These are phyloP conservation scores for Drosophila azteca DNA, from an alignment of 1,140 invertebrate genomes.

Conservation along the genomic window DNA sequence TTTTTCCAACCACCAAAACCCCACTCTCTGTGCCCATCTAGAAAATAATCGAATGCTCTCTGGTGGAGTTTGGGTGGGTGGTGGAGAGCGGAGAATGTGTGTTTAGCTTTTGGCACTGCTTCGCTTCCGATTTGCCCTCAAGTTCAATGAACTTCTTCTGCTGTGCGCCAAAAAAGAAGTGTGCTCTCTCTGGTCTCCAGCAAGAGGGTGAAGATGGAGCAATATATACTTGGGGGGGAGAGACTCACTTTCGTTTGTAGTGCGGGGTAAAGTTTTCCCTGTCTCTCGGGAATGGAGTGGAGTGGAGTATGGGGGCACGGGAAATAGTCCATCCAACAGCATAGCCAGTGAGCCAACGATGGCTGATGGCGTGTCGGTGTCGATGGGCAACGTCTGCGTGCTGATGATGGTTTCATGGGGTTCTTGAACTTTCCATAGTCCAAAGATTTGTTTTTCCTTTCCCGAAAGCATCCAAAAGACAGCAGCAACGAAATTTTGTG, in stretches of 20 bases:
- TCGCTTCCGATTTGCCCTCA: conserved; percentile 55
- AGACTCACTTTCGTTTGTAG: conserved; percentile 62
- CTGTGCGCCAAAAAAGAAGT: conserved; percentile 48
- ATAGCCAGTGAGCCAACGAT: conserved; percentile 52
- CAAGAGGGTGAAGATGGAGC: conserved; percentile 2
- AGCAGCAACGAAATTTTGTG: conserved; percentile 19
- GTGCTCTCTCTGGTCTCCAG: conserved; percentile 5
- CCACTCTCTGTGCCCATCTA: conserved; percentile 10
- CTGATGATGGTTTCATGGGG: conserved; percentile 67
- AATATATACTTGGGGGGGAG: background rate
- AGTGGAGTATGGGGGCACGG: conserved; percentile 5
- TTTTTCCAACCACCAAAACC: conserved; percentile 36
- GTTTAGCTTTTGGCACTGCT: conserved; percentile 24
- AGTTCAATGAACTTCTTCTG: conserved; percentile 64
- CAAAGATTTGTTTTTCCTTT: conserved; percentile 52
- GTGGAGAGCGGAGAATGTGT: background rate
- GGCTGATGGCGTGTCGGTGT: conserved; percentile 45
- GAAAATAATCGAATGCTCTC: conserved; percentile 1
- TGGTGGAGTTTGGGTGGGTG: conserved; percentile 9
- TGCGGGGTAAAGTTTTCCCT: conserved; percentile 35
- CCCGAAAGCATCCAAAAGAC: conserved; percentile 18
- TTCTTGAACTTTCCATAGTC: conserved; percentile 67
- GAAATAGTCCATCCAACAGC: conserved; percentile 42
- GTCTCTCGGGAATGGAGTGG: too few species aligned
- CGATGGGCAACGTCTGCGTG: conserved; percentile 36